Percentiles rank a stretch among this genome's conserved stretches.
These are phyloP conservation scores for Hoplostethus atlanticus DNA, from an alignment of 2,797 vertebrate species.

Conservation along the genomic window DNA sequence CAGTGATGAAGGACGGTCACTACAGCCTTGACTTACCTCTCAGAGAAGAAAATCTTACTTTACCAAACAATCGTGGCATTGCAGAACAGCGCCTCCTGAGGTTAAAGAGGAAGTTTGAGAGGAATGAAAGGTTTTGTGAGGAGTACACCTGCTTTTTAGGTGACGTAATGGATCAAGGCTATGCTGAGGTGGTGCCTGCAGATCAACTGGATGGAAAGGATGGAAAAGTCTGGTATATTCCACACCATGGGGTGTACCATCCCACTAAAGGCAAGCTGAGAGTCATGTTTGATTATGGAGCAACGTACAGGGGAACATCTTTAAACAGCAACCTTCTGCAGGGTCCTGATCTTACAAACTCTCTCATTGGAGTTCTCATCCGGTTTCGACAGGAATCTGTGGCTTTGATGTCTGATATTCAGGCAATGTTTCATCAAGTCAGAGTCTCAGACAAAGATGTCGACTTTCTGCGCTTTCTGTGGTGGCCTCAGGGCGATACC, in stretches of 20 bases:
- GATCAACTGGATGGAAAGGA: too few species aligned
- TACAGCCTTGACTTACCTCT: too few species aligned
- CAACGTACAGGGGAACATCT: too few species aligned
- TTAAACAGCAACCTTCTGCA: too few species aligned
- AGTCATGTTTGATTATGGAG: background rate
- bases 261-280: background rate
- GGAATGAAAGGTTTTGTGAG: too few species aligned
- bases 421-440: constrained; percentile 16
- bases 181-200: constrained; percentile 8
- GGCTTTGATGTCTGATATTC: constrained; percentile 9
- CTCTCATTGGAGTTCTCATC: constrained; percentile 1
- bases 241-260: constrained; percentile 16
- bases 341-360: constrained; percentile 3
- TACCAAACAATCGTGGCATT: too few species aligned
- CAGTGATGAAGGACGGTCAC: too few species aligned
- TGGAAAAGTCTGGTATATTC: constrained; percentile 27
- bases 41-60: too few species aligned
- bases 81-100: too few species aligned
- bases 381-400: constrained; percentile 2
- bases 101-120: too few species aligned
- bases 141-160: too few species aligned
- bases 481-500: constrained; percentile 17
- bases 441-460: background rate
- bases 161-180: background rate
- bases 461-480: constrained; percentile 2